A percentile compares a stretch with the other conserved stretches of the same genome.
Evolutionary conservation across 2,888 invertebrate species (phyloP).

Genomic region (Celastrina argiolus): DNA sequence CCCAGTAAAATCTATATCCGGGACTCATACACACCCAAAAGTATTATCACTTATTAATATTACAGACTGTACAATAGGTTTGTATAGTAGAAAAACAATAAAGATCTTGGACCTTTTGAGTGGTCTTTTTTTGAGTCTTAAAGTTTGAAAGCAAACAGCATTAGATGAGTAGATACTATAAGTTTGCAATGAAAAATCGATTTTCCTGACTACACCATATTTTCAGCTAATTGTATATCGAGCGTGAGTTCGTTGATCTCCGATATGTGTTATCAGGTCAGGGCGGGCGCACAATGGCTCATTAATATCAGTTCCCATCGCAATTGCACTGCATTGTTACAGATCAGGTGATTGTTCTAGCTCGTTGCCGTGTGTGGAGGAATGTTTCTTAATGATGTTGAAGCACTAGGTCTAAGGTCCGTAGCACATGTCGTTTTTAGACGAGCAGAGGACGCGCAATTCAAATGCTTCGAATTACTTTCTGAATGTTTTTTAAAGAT

Average conservation of each 20-base stretch:
- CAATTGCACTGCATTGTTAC: not conserved
- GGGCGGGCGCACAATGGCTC: not conserved
- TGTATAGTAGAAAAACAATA: too few species aligned
- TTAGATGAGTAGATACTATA: too few species aligned
- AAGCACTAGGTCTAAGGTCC: not conserved
- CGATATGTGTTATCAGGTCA: conserved; percentile 8
- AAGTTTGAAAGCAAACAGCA: not conserved
- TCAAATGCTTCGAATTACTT: too few species aligned
- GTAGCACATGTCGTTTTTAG: too few species aligned
- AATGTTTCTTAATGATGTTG: not conserved
- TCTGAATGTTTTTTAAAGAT: too few species aligned
- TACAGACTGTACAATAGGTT: too few species aligned
- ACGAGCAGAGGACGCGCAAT: too few species aligned
- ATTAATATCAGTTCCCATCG: not conserved
- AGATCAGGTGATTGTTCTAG: conserved; percentile 5
- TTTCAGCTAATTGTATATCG: not conserved
- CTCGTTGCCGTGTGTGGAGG: not conserved
- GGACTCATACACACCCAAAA: too few species aligned
- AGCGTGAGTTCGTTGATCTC: not conserved
- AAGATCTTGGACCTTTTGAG: too few species aligned
- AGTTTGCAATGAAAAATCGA: not conserved
- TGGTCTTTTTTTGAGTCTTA: too few species aligned
- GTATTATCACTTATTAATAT: too few species aligned
- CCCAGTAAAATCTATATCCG: too few species aligned
- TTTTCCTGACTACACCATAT: not conserved